Percentiles rank a stretch among this genome's conserved stretches.
These are phyloP conservation scores for Oceanodroma tethys DNA, from an alignment of 2,113 vertebrate genomes.

Conservation along the genomic window DNA sequence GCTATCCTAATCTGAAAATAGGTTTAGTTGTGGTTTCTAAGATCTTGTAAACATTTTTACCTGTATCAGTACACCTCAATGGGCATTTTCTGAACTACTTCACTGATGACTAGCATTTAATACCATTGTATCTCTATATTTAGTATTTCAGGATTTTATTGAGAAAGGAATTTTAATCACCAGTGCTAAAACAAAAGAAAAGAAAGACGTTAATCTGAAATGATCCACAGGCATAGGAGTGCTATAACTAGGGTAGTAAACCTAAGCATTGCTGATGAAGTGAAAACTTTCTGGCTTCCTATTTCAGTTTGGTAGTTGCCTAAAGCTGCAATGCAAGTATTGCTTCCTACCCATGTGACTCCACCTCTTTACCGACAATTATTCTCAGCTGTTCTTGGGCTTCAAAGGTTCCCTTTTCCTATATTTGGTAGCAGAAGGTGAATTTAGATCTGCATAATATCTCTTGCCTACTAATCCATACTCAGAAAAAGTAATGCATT, in stretches of 20 bases:
- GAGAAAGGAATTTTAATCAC: neutral
- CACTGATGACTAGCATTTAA: neutral
- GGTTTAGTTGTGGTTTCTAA: neutral
- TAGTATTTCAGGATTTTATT: neutral
- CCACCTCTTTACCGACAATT: slow-evolving; percentile 51
- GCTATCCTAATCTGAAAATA: neutral
- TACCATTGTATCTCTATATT: neutral
- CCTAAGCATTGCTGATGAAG: neutral
- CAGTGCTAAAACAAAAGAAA: neutral
- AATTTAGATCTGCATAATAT: slow-evolving; percentile 39
- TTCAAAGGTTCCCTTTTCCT: slow-evolving; percentile 71
- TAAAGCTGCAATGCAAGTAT: neutral
- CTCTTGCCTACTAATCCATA: neutral
- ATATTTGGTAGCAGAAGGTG: slow-evolving; percentile 52
- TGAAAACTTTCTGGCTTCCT: neutral
- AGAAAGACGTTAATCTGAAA: neutral
- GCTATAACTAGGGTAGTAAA: neutral
- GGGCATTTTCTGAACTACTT: neutral
- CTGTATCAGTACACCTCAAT: neutral
- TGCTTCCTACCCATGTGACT: slow-evolving; percentile 66
- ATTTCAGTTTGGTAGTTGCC: neutral
- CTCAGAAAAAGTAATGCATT: neutral
- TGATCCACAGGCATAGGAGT: neutral
- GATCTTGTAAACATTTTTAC: neutral
- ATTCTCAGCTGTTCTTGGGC: slow-evolving; percentile 64